Evolutionary conservation across 2,797 vertebrate species (phyloP).

Genomic region (Philypnodon macrostomus): DNA sequence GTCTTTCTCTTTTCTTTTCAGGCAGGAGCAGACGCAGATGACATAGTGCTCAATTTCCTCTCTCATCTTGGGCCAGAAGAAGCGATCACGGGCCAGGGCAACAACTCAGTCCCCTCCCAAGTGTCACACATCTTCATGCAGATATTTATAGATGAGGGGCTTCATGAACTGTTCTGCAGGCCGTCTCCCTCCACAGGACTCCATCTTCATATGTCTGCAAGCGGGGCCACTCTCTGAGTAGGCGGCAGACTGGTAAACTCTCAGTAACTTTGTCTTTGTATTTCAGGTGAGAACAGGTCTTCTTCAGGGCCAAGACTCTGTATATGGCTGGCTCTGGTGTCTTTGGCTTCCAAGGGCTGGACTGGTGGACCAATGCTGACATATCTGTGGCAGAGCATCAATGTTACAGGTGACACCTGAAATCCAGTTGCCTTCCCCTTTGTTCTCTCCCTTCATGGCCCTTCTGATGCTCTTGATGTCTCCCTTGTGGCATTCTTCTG

Average conservation of each 20-base stretch:
- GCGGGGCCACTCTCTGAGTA: neutral
- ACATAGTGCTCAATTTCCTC: neutral
- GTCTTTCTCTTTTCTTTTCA: too few relatives aligned
- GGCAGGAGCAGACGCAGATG: neutral
- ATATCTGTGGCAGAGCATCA: neutral
- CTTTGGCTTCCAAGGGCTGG: neutral
- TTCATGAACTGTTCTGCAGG: too few relatives aligned
- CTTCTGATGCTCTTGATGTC: neutral
- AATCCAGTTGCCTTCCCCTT: conserved; percentile 1
- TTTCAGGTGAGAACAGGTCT: too few relatives aligned
- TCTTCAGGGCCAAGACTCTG: neutral
- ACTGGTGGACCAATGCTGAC: neutral
- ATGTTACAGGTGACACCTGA: conserved; percentile 8
- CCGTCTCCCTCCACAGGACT: too few relatives aligned
- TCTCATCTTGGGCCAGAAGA: too few relatives aligned
- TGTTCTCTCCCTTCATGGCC: neutral
- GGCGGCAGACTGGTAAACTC: neutral
- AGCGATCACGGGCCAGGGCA: too few relatives aligned
- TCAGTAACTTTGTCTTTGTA: too few relatives aligned
- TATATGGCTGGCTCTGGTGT: neutral
- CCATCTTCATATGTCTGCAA: neutral
- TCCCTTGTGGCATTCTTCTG: neutral
- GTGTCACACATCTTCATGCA: too few relatives aligned
- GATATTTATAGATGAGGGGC: too few relatives aligned
- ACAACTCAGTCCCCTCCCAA: too few relatives aligned